Evolutionary conservation across 2,888 invertebrate species (phyloP).

Genomic region (Conops quadrifasciatus): DNA sequence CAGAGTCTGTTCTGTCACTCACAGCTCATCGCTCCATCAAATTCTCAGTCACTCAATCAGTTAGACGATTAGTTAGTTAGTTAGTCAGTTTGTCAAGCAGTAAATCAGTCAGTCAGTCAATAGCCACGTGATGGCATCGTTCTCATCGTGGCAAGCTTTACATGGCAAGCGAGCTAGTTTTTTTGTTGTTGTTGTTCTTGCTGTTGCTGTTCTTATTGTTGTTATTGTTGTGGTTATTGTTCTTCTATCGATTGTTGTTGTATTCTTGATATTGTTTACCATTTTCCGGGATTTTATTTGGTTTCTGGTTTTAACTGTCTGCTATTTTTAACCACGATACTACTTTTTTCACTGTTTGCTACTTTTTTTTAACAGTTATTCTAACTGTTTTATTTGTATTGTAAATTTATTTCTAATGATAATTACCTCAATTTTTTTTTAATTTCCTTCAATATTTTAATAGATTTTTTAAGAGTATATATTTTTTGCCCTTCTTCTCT

Average conservation of each 20-base stretch:
- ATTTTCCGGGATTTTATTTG: neutral
- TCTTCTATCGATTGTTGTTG: neutral
- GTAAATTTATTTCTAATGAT: too few relatives aligned
- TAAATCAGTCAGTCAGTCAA: conserved; percentile 6
- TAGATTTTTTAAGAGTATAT: neutral
- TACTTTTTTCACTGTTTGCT: conserved; percentile 13
- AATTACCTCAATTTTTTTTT: neutral
- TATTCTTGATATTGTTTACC: neutral
- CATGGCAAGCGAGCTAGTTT: conserved; percentile 7
- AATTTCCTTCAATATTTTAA: neutral
- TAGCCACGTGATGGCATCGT: neutral
- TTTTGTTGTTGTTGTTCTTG: conserved; percentile 27
- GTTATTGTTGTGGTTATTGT: conserved; percentile 11
- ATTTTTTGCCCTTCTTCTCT: neutral
- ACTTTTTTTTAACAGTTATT: conserved; percentile 8
- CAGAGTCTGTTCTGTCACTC: neutral
- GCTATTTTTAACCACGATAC: conserved; percentile 15
- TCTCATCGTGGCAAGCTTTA: neutral
- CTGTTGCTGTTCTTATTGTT: neutral
- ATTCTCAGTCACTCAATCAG: neutral
- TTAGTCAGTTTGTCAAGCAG: neutral
- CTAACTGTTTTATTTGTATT: conserved; percentile 5
- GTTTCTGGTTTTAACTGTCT: neutral
- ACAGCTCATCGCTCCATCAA: neutral
- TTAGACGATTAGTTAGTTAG: neutral